These are phyloP conservation scores for Canis aureus DNA, from an alignment of 2,113 vertebrate species.

Conservation along the genomic window DNA sequence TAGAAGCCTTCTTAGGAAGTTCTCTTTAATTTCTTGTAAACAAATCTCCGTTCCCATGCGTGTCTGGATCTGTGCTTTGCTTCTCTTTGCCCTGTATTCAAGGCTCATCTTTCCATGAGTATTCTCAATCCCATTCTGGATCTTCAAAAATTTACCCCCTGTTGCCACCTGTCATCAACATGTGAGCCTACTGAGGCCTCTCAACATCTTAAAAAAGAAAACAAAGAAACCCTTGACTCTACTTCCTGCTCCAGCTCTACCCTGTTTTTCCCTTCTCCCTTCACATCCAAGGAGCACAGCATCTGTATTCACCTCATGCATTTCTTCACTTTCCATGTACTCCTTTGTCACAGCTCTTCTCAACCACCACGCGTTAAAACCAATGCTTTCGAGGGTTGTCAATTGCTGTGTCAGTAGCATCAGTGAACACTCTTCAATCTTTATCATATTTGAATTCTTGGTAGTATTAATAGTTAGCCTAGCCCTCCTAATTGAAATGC, in stretches of 20 bases:
- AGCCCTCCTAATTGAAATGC: not conserved
- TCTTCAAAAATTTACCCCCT: not conserved
- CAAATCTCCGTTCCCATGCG: not conserved
- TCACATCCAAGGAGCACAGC: not conserved
- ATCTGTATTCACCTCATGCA: accelerated
- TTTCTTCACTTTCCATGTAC: not conserved
- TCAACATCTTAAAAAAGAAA: not conserved
- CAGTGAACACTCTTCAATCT: accelerated
- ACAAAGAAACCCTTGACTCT: not conserved
- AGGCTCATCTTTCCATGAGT: not conserved
- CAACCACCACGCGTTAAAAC: not conserved
- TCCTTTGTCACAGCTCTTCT: not conserved
- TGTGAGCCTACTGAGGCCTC: not conserved
- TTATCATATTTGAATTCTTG: not conserved
- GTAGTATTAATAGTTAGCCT: too few relatives aligned
- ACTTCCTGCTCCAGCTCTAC: not conserved
- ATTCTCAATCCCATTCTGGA: not conserved
- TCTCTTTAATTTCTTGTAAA: not conserved
- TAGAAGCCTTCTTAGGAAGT: not conserved
- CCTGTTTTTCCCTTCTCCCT: not conserved
- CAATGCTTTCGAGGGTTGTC: not conserved
- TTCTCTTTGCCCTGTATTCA: not conserved
- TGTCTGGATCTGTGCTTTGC: not conserved
- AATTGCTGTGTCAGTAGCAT: accelerated
- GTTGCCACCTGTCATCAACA: not conserved